These are phyloP conservation scores for Argynnis bischoffii DNA, from an alignment of 2,888 invertebrate genomes.

Conservation along the genomic window DNA sequence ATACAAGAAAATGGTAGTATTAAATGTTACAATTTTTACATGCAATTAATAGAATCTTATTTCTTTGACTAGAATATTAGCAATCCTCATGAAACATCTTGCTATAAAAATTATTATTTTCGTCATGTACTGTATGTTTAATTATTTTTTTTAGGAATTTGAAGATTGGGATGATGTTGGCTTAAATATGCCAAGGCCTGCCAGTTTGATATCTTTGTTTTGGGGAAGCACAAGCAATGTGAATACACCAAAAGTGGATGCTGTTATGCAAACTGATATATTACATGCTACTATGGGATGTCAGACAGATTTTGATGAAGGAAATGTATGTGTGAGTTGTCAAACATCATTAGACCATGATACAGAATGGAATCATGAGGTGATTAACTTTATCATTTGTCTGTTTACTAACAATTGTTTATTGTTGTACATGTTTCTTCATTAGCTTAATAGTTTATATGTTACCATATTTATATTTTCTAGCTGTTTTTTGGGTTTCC, in stretches of 20 bases:
- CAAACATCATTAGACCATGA: slow-evolving; percentile 65
- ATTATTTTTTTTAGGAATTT: slow-evolving; percentile 83
- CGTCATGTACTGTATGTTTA: not conserved
- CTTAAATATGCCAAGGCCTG: slow-evolving; percentile 91
- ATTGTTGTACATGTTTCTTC: not conserved
- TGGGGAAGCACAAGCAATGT: slow-evolving; percentile 76
- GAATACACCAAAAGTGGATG: slow-evolving; percentile 67
- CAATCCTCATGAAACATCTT: not conserved
- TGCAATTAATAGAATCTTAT: too few species aligned
- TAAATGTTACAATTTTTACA: too few species aligned
- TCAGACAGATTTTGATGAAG: slow-evolving; percentile 77
- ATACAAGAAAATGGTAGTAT: too few species aligned
- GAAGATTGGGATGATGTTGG: slow-evolving; percentile 97
- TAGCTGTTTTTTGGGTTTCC: too few species aligned
- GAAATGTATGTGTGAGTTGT: slow-evolving; percentile 70
- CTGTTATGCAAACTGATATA: slow-evolving; percentile 74
- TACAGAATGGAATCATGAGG: slow-evolving; percentile 76
- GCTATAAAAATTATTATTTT: not conserved
- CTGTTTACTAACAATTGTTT: slow-evolving; percentile 25
- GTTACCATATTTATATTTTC: too few species aligned
- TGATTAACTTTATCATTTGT: slow-evolving; percentile 42
- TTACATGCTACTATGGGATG: slow-evolving; percentile 56
- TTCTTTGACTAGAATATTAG: too few species aligned
- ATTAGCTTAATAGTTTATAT: too few species aligned
- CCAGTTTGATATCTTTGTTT: slow-evolving; percentile 87